phyloP scores from a whole-genome alignment of 2,113 vertebrate species.

The Pachypanchax playfairii region DNA sequence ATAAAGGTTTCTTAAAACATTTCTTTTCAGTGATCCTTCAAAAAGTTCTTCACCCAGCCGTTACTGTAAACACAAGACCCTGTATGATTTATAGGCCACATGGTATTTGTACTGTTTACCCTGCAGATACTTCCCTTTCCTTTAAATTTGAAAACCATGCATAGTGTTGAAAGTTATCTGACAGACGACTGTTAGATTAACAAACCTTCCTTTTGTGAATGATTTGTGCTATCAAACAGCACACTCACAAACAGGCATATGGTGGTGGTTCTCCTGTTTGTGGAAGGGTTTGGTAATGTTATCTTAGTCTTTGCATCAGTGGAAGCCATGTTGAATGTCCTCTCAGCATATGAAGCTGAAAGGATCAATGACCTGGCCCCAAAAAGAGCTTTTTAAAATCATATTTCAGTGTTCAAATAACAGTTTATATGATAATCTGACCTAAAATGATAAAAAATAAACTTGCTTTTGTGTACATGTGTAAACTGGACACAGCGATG shows the following conservation, averaged over 20 bases:
- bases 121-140: conserved; percentile 16
- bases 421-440: too few relatives aligned
- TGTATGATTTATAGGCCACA: conserved; percentile 62
- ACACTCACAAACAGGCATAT: conserved; percentile 33
- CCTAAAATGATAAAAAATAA: too few relatives aligned
- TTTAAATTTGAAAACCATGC: conserved; percentile 53
- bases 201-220: conserved; percentile 36
- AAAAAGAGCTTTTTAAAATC: background rate
- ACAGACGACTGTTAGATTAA: conserved; percentile 52
- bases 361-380: conserved; percentile 13
- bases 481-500: too few relatives aligned
- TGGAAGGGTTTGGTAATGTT: conserved; percentile 39
- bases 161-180: conserved; percentile 40
- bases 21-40: conserved; percentile 46
- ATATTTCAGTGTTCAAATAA: conserved; percentile 4
- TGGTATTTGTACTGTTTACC: conserved; percentile 36
- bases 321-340: conserved; percentile 19
- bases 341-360: conserved; percentile 10
- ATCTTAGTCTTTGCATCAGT: conserved; percentile 34
- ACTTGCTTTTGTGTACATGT: too few relatives aligned
- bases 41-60: conserved; percentile 33
- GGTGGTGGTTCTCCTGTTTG: conserved; percentile 55
- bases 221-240: conserved; percentile 46
- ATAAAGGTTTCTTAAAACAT: background rate
- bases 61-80: conserved; percentile 46